Evolutionary conservation across 2,888 invertebrate species (phyloP).

Genomic region (Drosophila formosana): DNA sequence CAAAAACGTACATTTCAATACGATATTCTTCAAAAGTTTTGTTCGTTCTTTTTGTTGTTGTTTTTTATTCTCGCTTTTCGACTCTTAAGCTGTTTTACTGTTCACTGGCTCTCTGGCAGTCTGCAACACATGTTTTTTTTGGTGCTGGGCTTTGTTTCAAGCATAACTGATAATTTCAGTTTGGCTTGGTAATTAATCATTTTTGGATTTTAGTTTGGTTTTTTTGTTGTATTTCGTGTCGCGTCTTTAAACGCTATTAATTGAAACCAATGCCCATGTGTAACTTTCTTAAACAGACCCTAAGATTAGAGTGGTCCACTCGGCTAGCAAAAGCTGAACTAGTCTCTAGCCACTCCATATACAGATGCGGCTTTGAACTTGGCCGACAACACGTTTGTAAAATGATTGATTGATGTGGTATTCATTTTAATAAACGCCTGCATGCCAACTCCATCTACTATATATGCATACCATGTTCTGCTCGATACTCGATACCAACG

Average conservation of each 20-base stretch:
- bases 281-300: slow-evolving; percentile 74
- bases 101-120: slow-evolving; percentile 14
- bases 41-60: slow-evolving; percentile 14
- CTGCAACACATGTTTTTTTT: slow-evolving; percentile 53
- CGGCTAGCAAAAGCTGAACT: slow-evolving; percentile 23
- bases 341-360: slow-evolving; percentile 31
- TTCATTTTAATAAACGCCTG: slow-evolving; percentile 82
- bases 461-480: slow-evolving; percentile 49
- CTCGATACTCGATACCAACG: slow-evolving; percentile 5
- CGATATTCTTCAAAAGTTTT: slow-evolving; percentile 51
- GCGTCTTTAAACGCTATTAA: slow-evolving; percentile 80
- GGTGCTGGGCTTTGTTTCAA: slow-evolving; percentile 41
- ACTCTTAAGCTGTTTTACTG: slow-evolving; percentile 8
- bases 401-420: slow-evolving; percentile 85
- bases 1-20: slow-evolving; percentile 50
- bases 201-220: slow-evolving; percentile 20
- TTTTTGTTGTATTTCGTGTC: slow-evolving; percentile 34
- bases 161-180: slow-evolving; percentile 77
- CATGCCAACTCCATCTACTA: slow-evolving; percentile 44
- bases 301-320: slow-evolving; percentile 29
- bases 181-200: slow-evolving; percentile 81
- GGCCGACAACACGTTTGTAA: slow-evolving; percentile 82
- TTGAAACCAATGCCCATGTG: slow-evolving; percentile 83
- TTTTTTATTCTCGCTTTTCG: not conserved
- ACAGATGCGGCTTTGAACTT: slow-evolving; percentile 79